Conservation (phyloP, 1,140 invertebrate species). For the Anagrus nilaparvatae region DNA sequence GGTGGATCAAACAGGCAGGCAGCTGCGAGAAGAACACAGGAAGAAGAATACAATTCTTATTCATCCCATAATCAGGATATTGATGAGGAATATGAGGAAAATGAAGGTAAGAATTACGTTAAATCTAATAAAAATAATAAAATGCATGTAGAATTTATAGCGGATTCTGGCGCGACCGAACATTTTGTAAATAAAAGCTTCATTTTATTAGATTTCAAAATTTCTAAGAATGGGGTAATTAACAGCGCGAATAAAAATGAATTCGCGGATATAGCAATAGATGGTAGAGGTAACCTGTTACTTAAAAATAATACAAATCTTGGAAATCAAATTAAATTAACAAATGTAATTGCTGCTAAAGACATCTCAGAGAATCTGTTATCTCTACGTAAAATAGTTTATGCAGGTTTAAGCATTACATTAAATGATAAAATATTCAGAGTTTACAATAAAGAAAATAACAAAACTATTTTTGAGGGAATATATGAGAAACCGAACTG, state of each 20-base stretch:
- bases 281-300: slow-evolving; percentile 18
- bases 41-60: neutral
- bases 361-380: slow-evolving; percentile 18
- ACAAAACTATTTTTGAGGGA: slow-evolving; percentile 15
- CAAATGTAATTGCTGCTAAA: slow-evolving; percentile 17
- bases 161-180: slow-evolving; percentile 14
- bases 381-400: slow-evolving; percentile 15
- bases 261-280: slow-evolving; percentile 15
- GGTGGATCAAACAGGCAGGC: too few species aligned
- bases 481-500: slow-evolving; percentile 17
- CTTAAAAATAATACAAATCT: slow-evolving; percentile 8
- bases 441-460: slow-evolving; percentile 13
- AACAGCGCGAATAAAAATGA: slow-evolving; percentile 19
- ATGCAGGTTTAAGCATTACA: slow-evolving; percentile 16
- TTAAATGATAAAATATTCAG: slow-evolving; percentile 15
- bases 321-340: slow-evolving; percentile 15
- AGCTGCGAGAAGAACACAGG: too few species aligned
- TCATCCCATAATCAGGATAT: neutral
- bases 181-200: slow-evolving; percentile 16
- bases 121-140: slow-evolving; percentile 8
- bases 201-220: slow-evolving; percentile 14
- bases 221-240: slow-evolving; percentile 9
- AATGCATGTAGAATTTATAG: slow-evolving; percentile 13
- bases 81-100: slow-evolving; percentile 3
- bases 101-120: slow-evolving; percentile 8